These are phyloP conservation scores for Calliopum simillimum DNA, from an alignment of 2,888 invertebrate species.

Conservation along the genomic window DNA sequence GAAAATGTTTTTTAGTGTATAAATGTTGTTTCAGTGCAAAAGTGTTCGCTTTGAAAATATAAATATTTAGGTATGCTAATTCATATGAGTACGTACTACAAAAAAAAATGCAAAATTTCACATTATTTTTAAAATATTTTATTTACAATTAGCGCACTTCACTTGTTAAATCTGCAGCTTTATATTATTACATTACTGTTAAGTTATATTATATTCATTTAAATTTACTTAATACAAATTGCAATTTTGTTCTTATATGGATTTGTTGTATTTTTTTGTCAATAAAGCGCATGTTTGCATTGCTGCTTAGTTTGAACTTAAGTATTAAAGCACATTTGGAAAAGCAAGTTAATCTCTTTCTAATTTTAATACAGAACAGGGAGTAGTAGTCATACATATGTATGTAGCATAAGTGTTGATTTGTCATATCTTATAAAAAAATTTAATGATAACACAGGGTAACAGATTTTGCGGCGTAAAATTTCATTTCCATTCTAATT, in stretches of 20 bases:
- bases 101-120: conserved; percentile 2
- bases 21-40: conserved; percentile 42
- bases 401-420: no score
- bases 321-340: conserved; percentile 29
- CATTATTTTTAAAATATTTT: conserved; percentile 6
- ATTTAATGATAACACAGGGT: no score
- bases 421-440: no score
- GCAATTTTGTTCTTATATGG: conserved; percentile 6
- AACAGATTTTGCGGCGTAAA: no score
- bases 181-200: conserved; percentile 2
- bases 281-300: not conserved
- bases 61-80: not conserved
- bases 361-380: no score
- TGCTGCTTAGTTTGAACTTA: conserved; percentile 25
- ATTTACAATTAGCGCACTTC: conserved; percentile 29
- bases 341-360: conserved; percentile 2
- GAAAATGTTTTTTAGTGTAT: conserved; percentile 41
- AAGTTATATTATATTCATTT: not conserved
- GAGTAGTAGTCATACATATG: no score
- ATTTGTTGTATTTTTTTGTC: not conserved
- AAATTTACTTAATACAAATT: conserved; percentile 13
- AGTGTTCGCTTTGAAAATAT: not conserved
- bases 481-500: no score
- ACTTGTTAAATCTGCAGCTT: not conserved
- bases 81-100: not conserved